Percentiles rank a stretch among this genome's conserved stretches.
Conservation (phyloP, 2,797 vertebrate species). For the Brotula barbata region DNA sequence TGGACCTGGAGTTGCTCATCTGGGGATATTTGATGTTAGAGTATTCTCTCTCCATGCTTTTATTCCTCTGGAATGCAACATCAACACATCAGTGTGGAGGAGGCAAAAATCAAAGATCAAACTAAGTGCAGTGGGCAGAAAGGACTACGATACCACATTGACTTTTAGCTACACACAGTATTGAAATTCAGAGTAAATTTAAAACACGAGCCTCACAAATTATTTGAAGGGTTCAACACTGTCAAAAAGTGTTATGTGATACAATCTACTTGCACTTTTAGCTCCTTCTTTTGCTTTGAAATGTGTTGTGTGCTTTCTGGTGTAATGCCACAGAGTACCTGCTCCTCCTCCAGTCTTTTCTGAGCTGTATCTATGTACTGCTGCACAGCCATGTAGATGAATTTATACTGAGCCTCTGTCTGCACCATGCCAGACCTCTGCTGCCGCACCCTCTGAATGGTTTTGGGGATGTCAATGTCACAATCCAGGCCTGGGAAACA, state of each 20-base stretch:
- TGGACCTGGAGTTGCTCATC: constrained; percentile 79
- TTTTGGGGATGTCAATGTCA: constrained; percentile 87
- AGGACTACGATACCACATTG: not conserved
- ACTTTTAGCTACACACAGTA: not conserved
- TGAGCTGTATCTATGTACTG: constrained; percentile 85
- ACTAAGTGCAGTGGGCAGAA: no score
- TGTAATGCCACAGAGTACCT: constrained; percentile 58
- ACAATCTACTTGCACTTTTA: not conserved
- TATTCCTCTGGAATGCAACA: constrained; percentile 74
- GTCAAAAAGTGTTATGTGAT: constrained; percentile 1
- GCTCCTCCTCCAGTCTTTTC: constrained; percentile 86
- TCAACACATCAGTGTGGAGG: constrained; percentile 6
- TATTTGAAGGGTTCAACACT: constrained; percentile 1
- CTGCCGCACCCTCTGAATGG: constrained; percentile 86
- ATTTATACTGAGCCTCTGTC: constrained; percentile 89
- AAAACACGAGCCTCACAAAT: constrained; percentile 1
- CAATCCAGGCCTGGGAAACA: constrained; percentile 80
- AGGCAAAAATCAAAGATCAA: not conserved
- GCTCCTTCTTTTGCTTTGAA: not conserved
- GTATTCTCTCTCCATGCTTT: constrained; percentile 84
- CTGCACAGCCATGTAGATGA: constrained; percentile 89
- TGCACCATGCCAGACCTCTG: constrained; percentile 90
- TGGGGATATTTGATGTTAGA: constrained; percentile 84
- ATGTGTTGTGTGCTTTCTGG: not conserved
- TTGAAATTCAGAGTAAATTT: not conserved